Percentiles rank a stretch among this genome's conserved stretches.
Evolutionary conservation across 2,113 vertebrate species (phyloP).

Genomic region (Athene noctua): DNA sequence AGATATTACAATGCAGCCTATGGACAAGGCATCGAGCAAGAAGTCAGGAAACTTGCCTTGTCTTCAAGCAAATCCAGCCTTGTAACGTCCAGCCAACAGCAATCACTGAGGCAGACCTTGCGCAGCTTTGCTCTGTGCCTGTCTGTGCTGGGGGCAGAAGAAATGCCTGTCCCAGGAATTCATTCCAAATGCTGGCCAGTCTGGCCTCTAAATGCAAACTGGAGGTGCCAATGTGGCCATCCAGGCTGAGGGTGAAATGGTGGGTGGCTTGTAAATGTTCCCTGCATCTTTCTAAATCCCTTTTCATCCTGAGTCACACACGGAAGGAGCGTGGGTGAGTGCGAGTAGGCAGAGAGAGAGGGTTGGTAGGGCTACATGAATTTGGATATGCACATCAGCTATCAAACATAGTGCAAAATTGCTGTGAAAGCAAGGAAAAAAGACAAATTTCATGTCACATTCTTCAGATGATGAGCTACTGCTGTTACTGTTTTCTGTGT

Average conservation of each 20-base stretch:
- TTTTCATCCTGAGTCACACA: constrained; percentile 57
- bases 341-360: constrained; percentile 55
- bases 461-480: constrained; percentile 36
- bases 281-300: constrained; percentile 37
- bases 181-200: not conserved
- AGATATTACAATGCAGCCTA: not conserved
- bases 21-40: not conserved
- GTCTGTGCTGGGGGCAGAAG: not conserved
- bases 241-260: not conserved
- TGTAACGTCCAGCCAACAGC: not conserved
- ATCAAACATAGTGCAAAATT: constrained; percentile 53
- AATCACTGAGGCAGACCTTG: not conserved
- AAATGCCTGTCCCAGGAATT: not conserved
- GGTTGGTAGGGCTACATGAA: constrained; percentile 57
- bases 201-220: not conserved
- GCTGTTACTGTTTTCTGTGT: constrained; percentile 16
- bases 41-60: not conserved
- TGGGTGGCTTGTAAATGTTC: constrained; percentile 47
- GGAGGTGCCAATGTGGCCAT: not conserved
- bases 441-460: constrained; percentile 38
- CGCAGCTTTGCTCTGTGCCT: not conserved
- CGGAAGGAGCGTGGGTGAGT: constrained; percentile 36
- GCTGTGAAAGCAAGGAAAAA: constrained; percentile 53
- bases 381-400: constrained; percentile 65
- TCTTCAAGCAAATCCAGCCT: not conserved